phyloP scores from a whole-genome alignment of 2,113 vertebrate genomes.

The Pantherophis guttatus region DNA sequence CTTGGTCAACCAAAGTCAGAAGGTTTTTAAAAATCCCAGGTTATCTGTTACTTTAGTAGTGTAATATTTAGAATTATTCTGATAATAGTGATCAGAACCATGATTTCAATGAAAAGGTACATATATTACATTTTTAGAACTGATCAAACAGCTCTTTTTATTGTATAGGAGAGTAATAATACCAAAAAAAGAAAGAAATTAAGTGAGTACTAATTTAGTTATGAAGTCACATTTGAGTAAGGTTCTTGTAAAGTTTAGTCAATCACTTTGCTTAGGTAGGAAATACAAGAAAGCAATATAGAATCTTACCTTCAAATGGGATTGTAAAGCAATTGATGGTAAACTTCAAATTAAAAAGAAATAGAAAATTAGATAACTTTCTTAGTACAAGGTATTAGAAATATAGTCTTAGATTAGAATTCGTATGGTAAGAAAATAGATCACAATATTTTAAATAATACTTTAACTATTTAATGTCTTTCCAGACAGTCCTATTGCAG shows the following conservation, averaged over 20 bases:
- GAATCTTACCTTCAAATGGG: slow-evolving; percentile 82
- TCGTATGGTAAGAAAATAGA: slow-evolving; percentile 22
- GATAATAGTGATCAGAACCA: not conserved
- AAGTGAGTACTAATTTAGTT: not conserved
- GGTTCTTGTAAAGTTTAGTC: not conserved
- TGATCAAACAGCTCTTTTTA: not conserved
- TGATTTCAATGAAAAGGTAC: not conserved
- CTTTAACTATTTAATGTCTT: not conserved
- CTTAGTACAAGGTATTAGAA: slow-evolving; percentile 18
- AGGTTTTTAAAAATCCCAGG: not conserved
- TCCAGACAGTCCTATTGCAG: not conserved
- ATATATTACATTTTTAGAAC: not conserved
- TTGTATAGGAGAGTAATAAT: not conserved
- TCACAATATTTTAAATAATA: not conserved
- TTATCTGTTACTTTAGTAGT: not conserved
- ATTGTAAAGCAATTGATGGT: slow-evolving; percentile 73
- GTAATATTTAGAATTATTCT: not conserved
- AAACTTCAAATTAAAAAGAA: slow-evolving; percentile 73
- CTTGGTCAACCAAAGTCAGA: not conserved
- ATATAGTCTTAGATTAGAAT: not conserved
- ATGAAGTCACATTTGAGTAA: not conserved
- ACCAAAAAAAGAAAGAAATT: not conserved
- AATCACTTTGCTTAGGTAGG: no score
- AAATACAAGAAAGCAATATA: not conserved
- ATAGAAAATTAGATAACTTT: slow-evolving; percentile 36